Percentiles rank a stretch among this genome's conserved stretches.
These are phyloP conservation scores for Alentia gelatinosa DNA, from an alignment of 2,888 invertebrate species.

Conservation along the genomic window DNA sequence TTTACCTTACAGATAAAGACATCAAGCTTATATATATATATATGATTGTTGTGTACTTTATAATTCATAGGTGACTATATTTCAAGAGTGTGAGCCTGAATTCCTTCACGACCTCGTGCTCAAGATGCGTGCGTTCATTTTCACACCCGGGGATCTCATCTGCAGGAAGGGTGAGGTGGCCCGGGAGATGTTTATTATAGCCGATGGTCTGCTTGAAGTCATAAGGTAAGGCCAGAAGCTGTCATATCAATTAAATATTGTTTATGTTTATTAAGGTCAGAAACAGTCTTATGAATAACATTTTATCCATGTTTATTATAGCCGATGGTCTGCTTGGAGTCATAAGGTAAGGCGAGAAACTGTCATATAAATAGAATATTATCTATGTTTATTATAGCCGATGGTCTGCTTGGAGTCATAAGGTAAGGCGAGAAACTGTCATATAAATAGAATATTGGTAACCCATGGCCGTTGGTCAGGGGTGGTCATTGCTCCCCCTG, in stretches of 20 bases:
- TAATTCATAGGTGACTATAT: slow-evolving; percentile 89
- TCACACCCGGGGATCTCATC: slow-evolving; percentile 97
- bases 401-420: slow-evolving; percentile 96
- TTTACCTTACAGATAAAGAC: too few species aligned
- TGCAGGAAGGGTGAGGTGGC: slow-evolving; percentile 97
- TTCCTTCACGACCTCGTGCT: slow-evolving; percentile 97
- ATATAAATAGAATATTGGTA: neutral
- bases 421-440: slow-evolving; percentile 82
- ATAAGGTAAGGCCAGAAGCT: slow-evolving; percentile 84
- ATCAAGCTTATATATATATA: too few species aligned
- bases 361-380: too few species aligned
- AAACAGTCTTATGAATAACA: too few species aligned
- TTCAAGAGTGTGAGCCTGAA: slow-evolving; percentile 98
- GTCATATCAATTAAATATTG: too few species aligned
- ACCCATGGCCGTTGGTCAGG: too few species aligned
- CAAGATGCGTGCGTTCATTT: slow-evolving; percentile 99
- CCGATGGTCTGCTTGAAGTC: slow-evolving; percentile 97
- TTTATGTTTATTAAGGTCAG: neutral
- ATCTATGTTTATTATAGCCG: slow-evolving; percentile 99
- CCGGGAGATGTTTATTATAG: slow-evolving; percentile 98
- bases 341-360: slow-evolving; percentile 86
- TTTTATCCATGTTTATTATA: slow-evolving; percentile 95
- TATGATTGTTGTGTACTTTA: too few species aligned
- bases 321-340: slow-evolving; percentile 98
- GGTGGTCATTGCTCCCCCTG: too few species aligned